Evolutionary conservation across 1,140 invertebrate species (phyloP), one percentile per base, ranked within the genome.

Genomic region (Eupristina koningsbergeri): DNA sequence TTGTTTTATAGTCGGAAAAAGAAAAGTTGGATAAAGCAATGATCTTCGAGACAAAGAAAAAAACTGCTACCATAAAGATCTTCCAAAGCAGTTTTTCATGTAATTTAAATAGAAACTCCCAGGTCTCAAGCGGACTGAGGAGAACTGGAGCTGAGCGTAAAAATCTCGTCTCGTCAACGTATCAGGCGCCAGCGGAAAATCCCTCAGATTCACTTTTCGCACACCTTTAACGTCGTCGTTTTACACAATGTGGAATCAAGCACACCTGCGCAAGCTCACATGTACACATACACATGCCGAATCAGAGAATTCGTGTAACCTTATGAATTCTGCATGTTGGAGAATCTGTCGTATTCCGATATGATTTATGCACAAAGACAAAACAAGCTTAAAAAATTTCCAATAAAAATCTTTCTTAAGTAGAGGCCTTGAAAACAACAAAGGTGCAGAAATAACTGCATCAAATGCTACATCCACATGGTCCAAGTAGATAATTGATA

Each of bases 101-200:
- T 83, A 78, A 83, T 83, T 83, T 83, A 83, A 83, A 83, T 83
- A 83, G 64, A 78, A 83, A 61, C 61, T 61, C 50, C 34, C 29
- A 19, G 13, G 75, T 31, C 53, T 58, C 26, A 39, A 81, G 53
- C 63, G 53, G 71, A 71, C 64, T 45, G 53, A 5, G 36, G 50
- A 63, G 53, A 63, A 22, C 31, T n/a, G 31, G 29, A 64, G 77
- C 15, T 41, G 13, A 31, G 74, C 58, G 82, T 73, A 83, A 78
- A 83, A 79, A 76, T 79, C 76, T 63, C 64, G 7, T 17, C 63
- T 47, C 76, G 75, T 29, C 58, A 61, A 17, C 29, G 61, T 50
- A 22, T 34, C 41, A 63, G 82, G 82, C 64, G 64, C 39, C 77
- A 80, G 76, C 53, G 77, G 83, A 84, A 84, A 84, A 84, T 84